phyloP scores from a whole-genome alignment of 2,888 invertebrate species.

The Anoplius nigerrimus region DNA sequence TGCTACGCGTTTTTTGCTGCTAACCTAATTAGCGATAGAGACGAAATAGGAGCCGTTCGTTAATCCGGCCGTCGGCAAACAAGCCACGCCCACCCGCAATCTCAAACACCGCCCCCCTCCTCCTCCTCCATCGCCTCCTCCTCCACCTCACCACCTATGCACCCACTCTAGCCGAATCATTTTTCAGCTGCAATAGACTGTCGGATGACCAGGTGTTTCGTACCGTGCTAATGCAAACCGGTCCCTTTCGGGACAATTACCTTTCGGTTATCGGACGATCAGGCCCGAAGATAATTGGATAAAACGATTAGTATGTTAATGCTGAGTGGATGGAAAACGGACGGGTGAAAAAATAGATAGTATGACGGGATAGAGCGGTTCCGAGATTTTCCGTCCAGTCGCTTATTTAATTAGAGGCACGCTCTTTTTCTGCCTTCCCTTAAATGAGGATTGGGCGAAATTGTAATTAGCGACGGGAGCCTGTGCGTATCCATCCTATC shows the following conservation, averaged over 20 bases:
- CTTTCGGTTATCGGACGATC: constrained; percentile 7
- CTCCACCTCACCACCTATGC: background rate
- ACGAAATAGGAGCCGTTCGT: constrained; percentile 1
- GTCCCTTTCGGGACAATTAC: constrained; percentile 12
- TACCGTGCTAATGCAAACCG: background rate
- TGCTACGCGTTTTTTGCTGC: background rate
- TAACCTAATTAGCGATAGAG: constrained; percentile 2
- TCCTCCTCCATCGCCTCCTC: background rate
- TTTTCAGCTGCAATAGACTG: too few species aligned
- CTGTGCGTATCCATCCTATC: too few species aligned
- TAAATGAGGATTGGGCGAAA: too few species aligned
- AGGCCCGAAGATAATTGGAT: constrained; percentile 7
- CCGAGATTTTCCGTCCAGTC: too few species aligned
- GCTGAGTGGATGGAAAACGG: background rate
- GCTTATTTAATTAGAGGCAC: too few species aligned
- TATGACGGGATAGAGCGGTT: too few species aligned
- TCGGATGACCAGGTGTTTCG: too few species aligned
- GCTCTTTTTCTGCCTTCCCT: too few species aligned
- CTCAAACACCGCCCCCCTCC: background rate
- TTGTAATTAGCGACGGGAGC: too few species aligned
- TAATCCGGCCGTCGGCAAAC: background rate
- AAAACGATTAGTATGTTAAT: constrained; percentile 15
- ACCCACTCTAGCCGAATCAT: too few species aligned
- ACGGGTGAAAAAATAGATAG: background rate
- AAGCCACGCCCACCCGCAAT: constrained; percentile 1